phyloP scores from a whole-genome alignment of 2,797 vertebrate genomes.

The Microhierax caerulescens region DNA sequence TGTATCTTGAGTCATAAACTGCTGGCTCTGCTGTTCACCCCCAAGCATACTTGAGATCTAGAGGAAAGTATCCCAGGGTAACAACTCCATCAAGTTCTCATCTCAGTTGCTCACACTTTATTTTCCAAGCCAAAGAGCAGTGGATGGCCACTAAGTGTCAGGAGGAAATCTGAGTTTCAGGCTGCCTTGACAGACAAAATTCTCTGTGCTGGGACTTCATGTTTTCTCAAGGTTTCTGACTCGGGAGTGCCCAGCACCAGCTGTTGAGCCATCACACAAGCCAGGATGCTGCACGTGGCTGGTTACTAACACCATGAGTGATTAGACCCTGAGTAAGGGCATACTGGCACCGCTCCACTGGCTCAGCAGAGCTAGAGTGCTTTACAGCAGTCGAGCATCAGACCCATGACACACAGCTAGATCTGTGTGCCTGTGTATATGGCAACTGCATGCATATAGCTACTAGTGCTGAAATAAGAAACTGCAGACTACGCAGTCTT shows the following conservation, averaged over 20 bases:
- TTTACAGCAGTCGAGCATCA: neutral
- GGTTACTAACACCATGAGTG: neutral
- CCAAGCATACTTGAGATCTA: neutral
- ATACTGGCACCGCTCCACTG: neutral
- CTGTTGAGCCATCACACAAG: neutral
- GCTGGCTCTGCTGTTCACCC: neutral
- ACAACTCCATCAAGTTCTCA: neutral
- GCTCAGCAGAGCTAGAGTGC: neutral
- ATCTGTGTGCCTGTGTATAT: fast-evolving
- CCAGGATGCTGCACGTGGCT: neutral
- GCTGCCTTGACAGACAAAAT: neutral
- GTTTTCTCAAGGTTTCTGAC: neutral
- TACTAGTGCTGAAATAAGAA: neutral
- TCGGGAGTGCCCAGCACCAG: neutral
- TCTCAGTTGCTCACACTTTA: neutral
- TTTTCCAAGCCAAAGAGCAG: neutral
- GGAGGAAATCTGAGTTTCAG: neutral
- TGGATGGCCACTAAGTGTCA: fast-evolving
- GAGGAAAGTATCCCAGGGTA: neutral
- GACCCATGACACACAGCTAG: too few relatives aligned
- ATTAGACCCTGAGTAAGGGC: neutral
- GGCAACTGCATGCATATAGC: neutral
- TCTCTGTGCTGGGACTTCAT: neutral
- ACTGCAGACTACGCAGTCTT: neutral
- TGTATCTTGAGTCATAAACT: neutral